phyloP scores from a whole-genome alignment of 2,888 invertebrate genomes.

The Phorcus lineatus region DNA sequence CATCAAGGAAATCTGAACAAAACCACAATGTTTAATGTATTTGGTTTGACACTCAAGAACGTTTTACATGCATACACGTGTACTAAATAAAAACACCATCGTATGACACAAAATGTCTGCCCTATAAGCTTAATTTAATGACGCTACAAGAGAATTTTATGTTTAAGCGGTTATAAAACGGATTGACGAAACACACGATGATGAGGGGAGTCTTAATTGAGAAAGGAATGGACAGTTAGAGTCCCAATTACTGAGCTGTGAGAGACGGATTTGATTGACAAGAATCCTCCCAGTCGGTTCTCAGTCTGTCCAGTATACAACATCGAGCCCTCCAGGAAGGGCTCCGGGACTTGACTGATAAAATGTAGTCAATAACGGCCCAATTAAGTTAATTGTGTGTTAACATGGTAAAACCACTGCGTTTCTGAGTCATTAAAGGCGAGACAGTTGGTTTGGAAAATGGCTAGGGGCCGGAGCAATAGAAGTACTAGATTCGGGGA shows the following conservation, averaged over 20 bases:
- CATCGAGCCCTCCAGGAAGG: neutral
- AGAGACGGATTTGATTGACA: neutral
- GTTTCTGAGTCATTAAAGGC: conserved; percentile 10
- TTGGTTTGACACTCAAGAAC: too few relatives aligned
- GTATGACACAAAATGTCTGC: too few relatives aligned
- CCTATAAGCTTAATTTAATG: too few relatives aligned
- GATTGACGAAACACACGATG: too few relatives aligned
- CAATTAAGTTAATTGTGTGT: conserved; percentile 23
- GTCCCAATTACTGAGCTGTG: neutral
- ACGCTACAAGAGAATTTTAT: too few relatives aligned
- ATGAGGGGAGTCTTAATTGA: too few relatives aligned
- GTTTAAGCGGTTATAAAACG: too few relatives aligned
- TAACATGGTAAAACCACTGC: conserved; percentile 14
- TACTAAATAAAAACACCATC: too few relatives aligned
- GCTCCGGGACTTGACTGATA: neutral
- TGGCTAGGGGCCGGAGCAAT: neutral
- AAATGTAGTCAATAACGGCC: conserved; percentile 21
- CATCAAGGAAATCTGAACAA: too few relatives aligned
- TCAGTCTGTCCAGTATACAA: neutral
- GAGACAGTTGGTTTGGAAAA: conserved; percentile 12
- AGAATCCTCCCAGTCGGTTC: neutral
- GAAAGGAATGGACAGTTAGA: neutral
- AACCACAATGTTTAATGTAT: too few relatives aligned
- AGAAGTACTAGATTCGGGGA: neutral
- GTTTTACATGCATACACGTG: too few relatives aligned